phyloP scores from a whole-genome alignment of 1,140 invertebrate genomes.

The Oryctes rhinoceros region DNA sequence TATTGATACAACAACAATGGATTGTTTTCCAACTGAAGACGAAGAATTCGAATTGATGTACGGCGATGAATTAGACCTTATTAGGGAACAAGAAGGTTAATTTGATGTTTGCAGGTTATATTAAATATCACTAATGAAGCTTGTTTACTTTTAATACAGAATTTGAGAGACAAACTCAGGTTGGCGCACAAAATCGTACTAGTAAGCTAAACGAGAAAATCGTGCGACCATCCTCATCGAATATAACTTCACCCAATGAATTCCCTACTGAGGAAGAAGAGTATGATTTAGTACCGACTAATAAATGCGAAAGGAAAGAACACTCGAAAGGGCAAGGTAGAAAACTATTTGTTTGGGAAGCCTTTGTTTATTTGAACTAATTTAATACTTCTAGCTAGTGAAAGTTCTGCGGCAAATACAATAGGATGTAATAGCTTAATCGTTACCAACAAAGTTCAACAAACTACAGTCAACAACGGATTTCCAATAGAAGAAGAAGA shows the following conservation, averaged over 20 bases:
- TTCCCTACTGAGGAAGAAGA: constrained; percentile 7
- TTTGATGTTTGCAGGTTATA: neutral
- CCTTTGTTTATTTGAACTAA: too few species aligned
- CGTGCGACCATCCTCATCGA: neutral
- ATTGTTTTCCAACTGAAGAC: constrained; percentile 74
- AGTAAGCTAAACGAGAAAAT: neutral
- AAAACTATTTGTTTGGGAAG: too few species aligned
- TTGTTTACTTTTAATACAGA: neutral
- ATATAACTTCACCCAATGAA: neutral
- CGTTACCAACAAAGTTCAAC: too few species aligned
- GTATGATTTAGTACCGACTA: neutral
- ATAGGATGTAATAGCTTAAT: too few species aligned
- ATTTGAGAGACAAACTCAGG: neutral
- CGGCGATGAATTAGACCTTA: constrained; percentile 74
- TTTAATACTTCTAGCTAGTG: too few species aligned
- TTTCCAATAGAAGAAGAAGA: constrained; percentile 4
- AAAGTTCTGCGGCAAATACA: too few species aligned
- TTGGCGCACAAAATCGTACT: neutral
- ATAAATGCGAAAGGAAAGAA: constrained; percentile 58
- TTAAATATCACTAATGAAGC: neutral
- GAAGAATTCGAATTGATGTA: constrained; percentile 81
- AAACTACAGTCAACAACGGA: neutral
- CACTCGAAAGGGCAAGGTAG: constrained; percentile 68
- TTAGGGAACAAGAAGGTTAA: constrained; percentile 67
- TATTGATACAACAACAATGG: constrained; percentile 50